phyloP scores from a whole-genome alignment of 1,140 invertebrate species.

The Acromyrmex charruanus region DNA sequence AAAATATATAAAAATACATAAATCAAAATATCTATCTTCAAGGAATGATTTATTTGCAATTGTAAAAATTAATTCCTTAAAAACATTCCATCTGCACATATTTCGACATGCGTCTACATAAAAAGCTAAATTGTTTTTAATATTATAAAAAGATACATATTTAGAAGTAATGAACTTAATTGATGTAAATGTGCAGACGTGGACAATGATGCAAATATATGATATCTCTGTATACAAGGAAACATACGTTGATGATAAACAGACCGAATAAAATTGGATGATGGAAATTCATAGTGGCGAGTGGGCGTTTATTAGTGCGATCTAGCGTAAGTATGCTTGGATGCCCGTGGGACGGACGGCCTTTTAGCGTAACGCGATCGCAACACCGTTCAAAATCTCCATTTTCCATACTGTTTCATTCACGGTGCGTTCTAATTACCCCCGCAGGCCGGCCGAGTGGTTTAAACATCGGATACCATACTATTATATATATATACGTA shows the following conservation, averaged over 20 bases:
- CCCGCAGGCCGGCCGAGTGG: conserved; percentile 69
- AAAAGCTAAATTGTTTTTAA: background rate
- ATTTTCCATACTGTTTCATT: conserved; percentile 78
- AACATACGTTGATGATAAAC: background rate
- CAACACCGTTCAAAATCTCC: conserved; percentile 77
- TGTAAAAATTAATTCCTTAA: background rate
- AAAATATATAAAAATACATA: background rate
- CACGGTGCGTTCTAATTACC: conserved; percentile 80
- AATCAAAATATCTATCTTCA: background rate
- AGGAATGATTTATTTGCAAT: background rate
- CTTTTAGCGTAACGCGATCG: conserved; percentile 70
- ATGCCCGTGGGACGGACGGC: conserved; percentile 11
- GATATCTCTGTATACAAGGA: background rate
- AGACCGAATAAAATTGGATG: background rate
- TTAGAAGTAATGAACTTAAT: background rate
- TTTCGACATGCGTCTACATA: background rate
- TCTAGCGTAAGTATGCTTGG: background rate
- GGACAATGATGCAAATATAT: background rate
- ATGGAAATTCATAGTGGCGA: conserved; percentile 24
- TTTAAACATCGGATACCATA: conserved; percentile 69
- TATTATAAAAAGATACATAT: background rate
- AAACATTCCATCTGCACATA: background rate
- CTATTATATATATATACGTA: no score
- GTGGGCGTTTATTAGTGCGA: conserved; percentile 17
- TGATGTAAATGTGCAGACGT: background rate